Evolutionary conservation across 2,113 vertebrate species (phyloP).

Genomic region (Leiothrix lutea): DNA sequence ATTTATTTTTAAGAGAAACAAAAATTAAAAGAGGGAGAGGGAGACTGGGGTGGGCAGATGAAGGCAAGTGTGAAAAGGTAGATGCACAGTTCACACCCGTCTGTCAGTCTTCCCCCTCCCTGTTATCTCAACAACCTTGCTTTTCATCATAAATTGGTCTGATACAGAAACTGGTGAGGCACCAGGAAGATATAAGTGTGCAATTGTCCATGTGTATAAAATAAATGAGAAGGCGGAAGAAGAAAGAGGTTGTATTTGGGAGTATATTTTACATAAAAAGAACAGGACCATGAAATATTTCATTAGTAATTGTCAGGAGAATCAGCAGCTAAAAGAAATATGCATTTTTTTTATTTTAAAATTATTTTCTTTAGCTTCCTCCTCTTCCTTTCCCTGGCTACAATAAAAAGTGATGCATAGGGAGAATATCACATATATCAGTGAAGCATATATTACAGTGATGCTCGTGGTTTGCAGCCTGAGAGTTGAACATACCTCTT

Average conservation of each 20-base stretch:
- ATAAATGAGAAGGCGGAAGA: not conserved
- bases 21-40: not conserved
- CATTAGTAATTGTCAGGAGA: constrained; percentile 11
- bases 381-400: not conserved
- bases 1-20: constrained; percentile 3
- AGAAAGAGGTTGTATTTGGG: not conserved
- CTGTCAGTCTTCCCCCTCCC: not conserved
- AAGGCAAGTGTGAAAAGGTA: not conserved
- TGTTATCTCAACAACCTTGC: not conserved
- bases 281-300: not conserved
- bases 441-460: not conserved
- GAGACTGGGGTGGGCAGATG: not conserved
- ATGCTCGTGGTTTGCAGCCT: not conserved
- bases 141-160: not conserved
- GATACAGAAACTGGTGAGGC: not conserved
- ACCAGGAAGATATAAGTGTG: not conserved
- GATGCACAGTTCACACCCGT: not conserved
- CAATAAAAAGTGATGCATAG: not conserved
- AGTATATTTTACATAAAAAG: constrained; percentile 13
- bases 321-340: constrained; percentile 31
- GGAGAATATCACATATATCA: not conserved
- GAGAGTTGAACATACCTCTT: not conserved
- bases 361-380: not conserved
- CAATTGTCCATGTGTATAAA: not conserved
- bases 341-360: not conserved